These are phyloP conservation scores for Ceratoteleas bidentatus DNA, from an alignment of 1,140 invertebrate genomes.

Conservation along the genomic window DNA sequence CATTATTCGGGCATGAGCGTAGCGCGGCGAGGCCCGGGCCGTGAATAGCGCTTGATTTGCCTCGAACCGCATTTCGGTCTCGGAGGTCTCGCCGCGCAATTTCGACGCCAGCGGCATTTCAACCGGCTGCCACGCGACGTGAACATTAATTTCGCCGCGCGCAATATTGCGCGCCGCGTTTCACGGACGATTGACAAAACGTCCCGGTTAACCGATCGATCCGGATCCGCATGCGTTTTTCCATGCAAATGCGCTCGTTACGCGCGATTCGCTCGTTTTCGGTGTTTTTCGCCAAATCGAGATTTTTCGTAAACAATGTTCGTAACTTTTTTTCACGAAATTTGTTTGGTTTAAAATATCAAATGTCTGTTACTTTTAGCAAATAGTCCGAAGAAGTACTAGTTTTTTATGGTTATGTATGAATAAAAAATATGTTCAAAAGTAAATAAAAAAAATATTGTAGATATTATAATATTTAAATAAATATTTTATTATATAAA, in stretches of 20 bases:
- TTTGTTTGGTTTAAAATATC: too few relatives aligned
- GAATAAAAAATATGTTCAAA: too few relatives aligned
- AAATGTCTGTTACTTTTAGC: too few relatives aligned
- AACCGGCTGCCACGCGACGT: conserved; percentile 39
- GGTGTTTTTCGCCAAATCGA: not conserved
- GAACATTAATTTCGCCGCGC: conserved; percentile 50
- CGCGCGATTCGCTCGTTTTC: not conserved
- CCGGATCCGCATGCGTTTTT: conserved; percentile 15
- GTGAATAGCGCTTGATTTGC: conserved; percentile 65
- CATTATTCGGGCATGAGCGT: conserved; percentile 33
- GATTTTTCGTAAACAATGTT: too few relatives aligned
- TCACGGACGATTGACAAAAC: conserved; percentile 28
- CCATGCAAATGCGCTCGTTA: conserved; percentile 19
- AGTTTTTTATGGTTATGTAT: too few relatives aligned
- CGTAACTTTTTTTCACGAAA: too few relatives aligned
- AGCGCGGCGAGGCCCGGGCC: conserved; percentile 37
- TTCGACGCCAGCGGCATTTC: conserved; percentile 31
- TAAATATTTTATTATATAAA: too few relatives aligned
- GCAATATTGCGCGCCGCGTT: conserved; percentile 30
- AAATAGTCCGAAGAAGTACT: too few relatives aligned
- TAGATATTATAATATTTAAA: too few relatives aligned
- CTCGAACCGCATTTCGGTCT: conserved; percentile 35
- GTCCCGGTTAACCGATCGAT: conserved; percentile 28
- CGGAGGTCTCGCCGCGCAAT: conserved; percentile 12
- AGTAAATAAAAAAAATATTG: too few relatives aligned